Conservation (phyloP, 1,140 invertebrate genomes). For the Ips typographus region DNA sequence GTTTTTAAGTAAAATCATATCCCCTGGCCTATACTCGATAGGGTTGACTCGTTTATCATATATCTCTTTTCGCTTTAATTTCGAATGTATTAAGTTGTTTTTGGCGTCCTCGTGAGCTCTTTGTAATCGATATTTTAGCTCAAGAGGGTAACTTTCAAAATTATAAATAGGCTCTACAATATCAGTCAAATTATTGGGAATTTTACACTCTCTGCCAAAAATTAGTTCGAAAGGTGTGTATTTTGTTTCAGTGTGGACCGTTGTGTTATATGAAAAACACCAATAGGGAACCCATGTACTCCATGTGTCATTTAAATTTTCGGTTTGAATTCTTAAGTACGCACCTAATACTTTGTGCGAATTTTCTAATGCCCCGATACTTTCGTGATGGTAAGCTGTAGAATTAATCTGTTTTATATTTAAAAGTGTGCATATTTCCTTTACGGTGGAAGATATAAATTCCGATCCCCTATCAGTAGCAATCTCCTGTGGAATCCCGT, state of each 20-base stretch:
- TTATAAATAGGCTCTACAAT: conserved; percentile 24
- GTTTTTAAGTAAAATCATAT: too few relatives aligned
- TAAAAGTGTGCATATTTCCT: conserved; percentile 43
- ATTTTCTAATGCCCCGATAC: conserved; percentile 48
- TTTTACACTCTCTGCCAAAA: conserved; percentile 32
- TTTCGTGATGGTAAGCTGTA: conserved; percentile 45
- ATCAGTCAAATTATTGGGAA: conserved; percentile 33
- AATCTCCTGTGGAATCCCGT: conserved; percentile 40
- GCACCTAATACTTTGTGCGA: conserved; percentile 50
- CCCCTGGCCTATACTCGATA: neutral
- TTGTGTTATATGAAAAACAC: conserved; percentile 51
- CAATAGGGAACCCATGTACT: conserved; percentile 48
- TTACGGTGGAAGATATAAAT: conserved; percentile 44
- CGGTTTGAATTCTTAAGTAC: conserved; percentile 48
- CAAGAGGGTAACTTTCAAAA: conserved; percentile 17
- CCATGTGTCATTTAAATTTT: conserved; percentile 40
- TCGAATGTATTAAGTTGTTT: conserved; percentile 6
- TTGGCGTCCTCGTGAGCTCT: conserved; percentile 14
- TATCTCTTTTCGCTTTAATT: conserved; percentile 13
- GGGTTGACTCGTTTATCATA: conserved; percentile 18
- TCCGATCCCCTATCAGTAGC: conserved; percentile 46
- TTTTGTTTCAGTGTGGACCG: conserved; percentile 39
- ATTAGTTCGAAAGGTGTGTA: conserved; percentile 45
- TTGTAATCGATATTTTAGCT: conserved; percentile 10
- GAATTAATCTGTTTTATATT: conserved; percentile 41